Evolutionary conservation across 1,140 invertebrate species (phyloP).

Genomic region (Fopius arisanus): DNA sequence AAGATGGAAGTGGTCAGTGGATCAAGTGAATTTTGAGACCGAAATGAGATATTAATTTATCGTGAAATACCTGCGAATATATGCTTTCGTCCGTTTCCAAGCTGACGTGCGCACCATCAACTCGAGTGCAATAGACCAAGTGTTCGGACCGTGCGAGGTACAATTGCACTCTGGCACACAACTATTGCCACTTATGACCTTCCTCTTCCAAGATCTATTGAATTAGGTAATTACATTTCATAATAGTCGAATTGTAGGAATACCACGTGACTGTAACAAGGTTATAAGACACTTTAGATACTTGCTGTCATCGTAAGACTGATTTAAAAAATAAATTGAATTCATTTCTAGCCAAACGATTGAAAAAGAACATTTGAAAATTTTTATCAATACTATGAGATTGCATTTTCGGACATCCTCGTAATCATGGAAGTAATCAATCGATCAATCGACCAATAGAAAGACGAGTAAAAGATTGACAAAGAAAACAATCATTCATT

Average conservation of each 20-base stretch:
- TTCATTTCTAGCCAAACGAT: too few relatives aligned
- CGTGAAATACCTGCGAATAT: slow-evolving; percentile 11
- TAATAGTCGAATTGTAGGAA: slow-evolving; percentile 12
- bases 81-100: slow-evolving; percentile 20
- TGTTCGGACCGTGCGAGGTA: neutral
- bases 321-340: too few relatives aligned
- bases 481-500: too few relatives aligned
- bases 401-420: too few relatives aligned
- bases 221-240: slow-evolving; percentile 24
- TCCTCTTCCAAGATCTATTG: slow-evolving; percentile 8
- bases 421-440: too few relatives aligned
- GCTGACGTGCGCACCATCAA: slow-evolving; percentile 19
- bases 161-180: neutral
- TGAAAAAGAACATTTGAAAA: too few relatives aligned
- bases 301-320: neutral
- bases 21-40: neutral
- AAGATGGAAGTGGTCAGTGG: too few relatives aligned
- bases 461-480: too few relatives aligned
- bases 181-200: slow-evolving; percentile 14
- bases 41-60: neutral
- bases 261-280: neutral
- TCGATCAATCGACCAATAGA: too few relatives aligned
- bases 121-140: neutral
- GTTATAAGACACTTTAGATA: neutral
- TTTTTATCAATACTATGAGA: too few relatives aligned